Percentiles rank a stretch among this genome's conserved stretches.
Evolutionary conservation across 2,797 vertebrate species (phyloP).

Genomic region (Sebastes cheni): DNA sequence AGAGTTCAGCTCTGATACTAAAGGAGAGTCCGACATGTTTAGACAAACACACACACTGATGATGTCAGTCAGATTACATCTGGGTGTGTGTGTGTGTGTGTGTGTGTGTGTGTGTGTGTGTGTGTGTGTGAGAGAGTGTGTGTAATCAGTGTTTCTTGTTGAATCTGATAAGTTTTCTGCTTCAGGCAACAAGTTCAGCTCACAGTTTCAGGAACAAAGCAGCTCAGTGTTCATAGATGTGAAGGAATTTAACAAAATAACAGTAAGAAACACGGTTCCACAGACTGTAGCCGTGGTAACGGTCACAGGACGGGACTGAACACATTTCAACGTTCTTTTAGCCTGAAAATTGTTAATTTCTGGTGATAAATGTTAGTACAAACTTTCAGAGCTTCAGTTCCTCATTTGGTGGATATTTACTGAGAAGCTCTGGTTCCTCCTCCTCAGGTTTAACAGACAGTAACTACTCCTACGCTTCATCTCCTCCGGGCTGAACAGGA

Average conservation of each 20-base stretch:
- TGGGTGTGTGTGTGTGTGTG: not conserved
- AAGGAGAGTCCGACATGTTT: too few relatives aligned
- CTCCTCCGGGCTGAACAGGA: not conserved
- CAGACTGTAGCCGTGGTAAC: not conserved
- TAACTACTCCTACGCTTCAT: not conserved
- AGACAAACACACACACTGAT: too few relatives aligned
- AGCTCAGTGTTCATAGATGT: not conserved
- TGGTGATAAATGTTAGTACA: not conserved
- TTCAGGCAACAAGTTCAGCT: slow-evolving; percentile 6
- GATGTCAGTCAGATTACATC: too few relatives aligned
- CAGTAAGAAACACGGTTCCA: not conserved
- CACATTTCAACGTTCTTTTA: not conserved
- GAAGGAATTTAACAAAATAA: not conserved
- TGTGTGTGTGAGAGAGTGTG: not conserved
- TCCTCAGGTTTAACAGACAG: not conserved
- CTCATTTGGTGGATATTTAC: not conserved
- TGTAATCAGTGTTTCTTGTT: slow-evolving; percentile 14
- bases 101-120: not conserved
- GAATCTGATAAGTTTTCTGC: slow-evolving; percentile 31
- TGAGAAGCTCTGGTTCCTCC: not conserved
- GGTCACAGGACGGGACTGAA: not conserved
- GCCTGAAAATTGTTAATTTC: not conserved
- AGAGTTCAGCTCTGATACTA: too few relatives aligned
- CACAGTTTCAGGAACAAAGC: not conserved
- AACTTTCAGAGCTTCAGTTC: not conserved